Conservation (phyloP, 2,797 vertebrate species). For the Hydrophis major region DNA sequence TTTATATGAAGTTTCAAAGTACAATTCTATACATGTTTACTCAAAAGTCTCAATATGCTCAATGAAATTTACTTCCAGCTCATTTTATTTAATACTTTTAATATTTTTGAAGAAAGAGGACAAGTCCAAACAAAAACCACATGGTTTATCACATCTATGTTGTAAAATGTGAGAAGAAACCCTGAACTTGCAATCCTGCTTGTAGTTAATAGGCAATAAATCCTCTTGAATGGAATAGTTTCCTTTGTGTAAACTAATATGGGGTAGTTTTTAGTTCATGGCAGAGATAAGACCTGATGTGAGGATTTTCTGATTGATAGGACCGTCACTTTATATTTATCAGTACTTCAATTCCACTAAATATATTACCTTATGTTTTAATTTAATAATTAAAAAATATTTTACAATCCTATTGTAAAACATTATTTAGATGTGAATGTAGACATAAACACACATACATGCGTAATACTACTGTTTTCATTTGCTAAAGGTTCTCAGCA, state of each 20-base stretch:
- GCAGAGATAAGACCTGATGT: neutral
- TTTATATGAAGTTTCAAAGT: neutral
- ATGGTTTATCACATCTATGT: neutral
- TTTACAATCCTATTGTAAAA: neutral
- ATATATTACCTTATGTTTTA: neutral
- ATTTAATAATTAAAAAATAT: neutral
- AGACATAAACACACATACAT: neutral
- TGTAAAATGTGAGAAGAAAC: neutral
- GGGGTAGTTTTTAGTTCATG: neutral
- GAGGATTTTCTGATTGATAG: neutral
- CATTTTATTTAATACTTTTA: neutral
- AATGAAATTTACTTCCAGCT: neutral
- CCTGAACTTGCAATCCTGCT: neutral
- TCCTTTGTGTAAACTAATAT: neutral
- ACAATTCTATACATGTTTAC: neutral
- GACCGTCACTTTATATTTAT: neutral
- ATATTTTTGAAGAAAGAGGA: neutral
- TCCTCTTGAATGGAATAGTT: neutral
- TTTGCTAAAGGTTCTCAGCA: neutral
- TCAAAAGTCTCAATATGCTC: neutral
- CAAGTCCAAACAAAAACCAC: neutral
- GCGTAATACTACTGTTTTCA: neutral
- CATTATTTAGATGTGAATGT: neutral
- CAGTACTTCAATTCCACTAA: neutral
- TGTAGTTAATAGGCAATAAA: neutral